phyloP scores from a whole-genome alignment of 2,888 invertebrate species.

The Latrodectus hesperus region DNA sequence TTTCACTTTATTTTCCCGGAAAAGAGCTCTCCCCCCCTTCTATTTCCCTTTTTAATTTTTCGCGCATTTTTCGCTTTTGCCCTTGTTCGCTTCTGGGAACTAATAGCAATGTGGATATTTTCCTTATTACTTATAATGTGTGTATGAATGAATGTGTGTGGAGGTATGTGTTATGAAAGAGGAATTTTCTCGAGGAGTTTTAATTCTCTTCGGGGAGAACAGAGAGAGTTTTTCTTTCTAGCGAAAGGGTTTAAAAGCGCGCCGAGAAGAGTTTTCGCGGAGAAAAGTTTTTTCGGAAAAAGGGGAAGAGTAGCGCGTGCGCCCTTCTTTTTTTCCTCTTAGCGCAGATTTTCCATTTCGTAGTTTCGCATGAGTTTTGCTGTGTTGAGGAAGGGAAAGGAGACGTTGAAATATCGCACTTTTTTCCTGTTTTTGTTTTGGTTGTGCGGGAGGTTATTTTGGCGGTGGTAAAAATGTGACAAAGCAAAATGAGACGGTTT shows the following conservation, averaged over 20 bases:
- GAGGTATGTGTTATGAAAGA: background rate
- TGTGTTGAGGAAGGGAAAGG: background rate
- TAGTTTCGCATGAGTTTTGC: background rate
- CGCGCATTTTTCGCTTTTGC: conserved; percentile 11
- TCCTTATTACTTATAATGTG: too few relatives aligned
- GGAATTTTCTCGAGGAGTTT: conserved; percentile 1
- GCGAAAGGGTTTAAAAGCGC: conserved; percentile 4
- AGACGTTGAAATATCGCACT: background rate
- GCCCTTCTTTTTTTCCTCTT: background rate
- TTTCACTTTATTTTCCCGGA: background rate
- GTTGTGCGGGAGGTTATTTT: conserved; percentile 6
- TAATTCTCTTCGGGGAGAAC: background rate
- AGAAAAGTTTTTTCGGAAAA: conserved; percentile 38
- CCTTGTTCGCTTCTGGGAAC: conserved; percentile 6
- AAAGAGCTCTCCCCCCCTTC: background rate
- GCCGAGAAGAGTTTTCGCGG: conserved; percentile 4
- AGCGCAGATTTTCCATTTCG: conserved; percentile 1
- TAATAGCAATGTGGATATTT: too few relatives aligned
- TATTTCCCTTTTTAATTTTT: conserved; percentile 35
- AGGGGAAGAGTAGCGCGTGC: conserved; percentile 13
- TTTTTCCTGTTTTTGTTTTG: conserved; percentile 43
- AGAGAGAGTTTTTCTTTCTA: conserved; percentile 19
- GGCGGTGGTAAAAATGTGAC: conserved; percentile 46
- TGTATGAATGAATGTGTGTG: background rate
- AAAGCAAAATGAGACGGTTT: background rate